Evolutionary conservation across 2,888 invertebrate genomes (phyloP), one percentile per base, ranked within the genome.

Genomic region (Tiphia femorata): DNA sequence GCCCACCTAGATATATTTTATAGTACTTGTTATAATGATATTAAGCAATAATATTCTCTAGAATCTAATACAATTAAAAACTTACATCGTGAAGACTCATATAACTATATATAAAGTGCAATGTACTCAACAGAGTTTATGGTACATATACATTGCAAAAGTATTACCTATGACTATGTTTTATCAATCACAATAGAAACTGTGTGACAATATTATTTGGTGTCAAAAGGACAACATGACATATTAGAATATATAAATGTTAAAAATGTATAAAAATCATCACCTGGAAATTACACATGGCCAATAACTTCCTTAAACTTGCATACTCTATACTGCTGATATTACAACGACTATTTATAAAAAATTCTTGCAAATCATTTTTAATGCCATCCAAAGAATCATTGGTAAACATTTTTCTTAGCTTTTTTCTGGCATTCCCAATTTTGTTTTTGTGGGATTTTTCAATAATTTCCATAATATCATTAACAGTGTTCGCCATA

Each of bases 391-490:
- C 49, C 1, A 44, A 37, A 0, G 51, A 54, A 42, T 56, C 50
- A 27, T 48, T 37, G 5, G 51, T 44, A 12, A 20, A 3, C 17
- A 6, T 8, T n/a, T n/a, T 20, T 3, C 74, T 70, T 79, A 29
- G 85, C 87, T 82, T 91, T 89, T 84, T 94, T 96, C 12, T 40
- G 12, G n/a, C 10, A 14, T 40, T 40, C 3, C n/a, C 4, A 6
- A 20, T 21, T 7, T 40, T 12, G 14, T 1, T 40, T 7, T n/a
- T 20, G 14, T 40, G 40, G 21, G 12, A 21, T 20, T 40, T 19
- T 7, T 21, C 4, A 7, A 40, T 19, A 40, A 40, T 40, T 21
- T 20, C 3, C 40, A 40, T 40, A 21, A 40, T 40, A 21, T 40
- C 21, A 12, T 40, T 21, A 21, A 40, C 3, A 2, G 21, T 7